Base-by-base conservation (phyloP, 2,888 invertebrate genomes). In the Pammene fasciana region DNA sequence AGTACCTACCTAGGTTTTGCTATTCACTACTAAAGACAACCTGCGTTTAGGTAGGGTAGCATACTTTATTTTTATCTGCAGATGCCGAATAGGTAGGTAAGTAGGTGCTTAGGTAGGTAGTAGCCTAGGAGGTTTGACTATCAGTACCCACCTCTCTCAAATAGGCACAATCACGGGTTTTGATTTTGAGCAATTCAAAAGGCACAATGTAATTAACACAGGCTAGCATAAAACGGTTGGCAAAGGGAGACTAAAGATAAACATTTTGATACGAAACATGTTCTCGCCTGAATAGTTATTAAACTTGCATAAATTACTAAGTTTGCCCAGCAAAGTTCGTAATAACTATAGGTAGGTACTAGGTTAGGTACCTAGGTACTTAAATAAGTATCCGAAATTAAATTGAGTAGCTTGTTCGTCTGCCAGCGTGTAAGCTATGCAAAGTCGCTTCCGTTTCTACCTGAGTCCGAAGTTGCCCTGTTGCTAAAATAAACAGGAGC, bases 401-500 rank as follows among this genome's bases (percentile, higher is more conserved):
- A 62, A 52, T 62, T 52, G 62, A 50, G 50, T 16, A 62, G 50
- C 41, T 52, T 41, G 62, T 38, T 62, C 50, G n/a, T 41, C 61
- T 62, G 18, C 50, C 48, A 52, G 62, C 62, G 50, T 62, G 52
- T 36, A 50, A 18, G 66, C 52, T 60, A 67, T 67, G 66, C 59
- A 67, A 60, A 67, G 52, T 43, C 38, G 64, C 64, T 68, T 57
- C 68, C 43, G 64, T 52, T 64, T 38, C 64, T 60, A 70, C 65
- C 59, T 65, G 70, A 54, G 68, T 46, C 57, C 57, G 41, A 59
- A 56, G 65, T 65, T 60, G 64, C 68, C 46, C 59, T 60, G 70
- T 65, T 65, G 68, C 64, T 70, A 65, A 70, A 70, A 60, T 70
- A 65, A 65, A 65, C 60, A 65, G 54, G 52, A 55, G 59, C 52